Base-by-base conservation (phyloP, 1,140 invertebrate species). In the Drosophila mauritiana region DNA sequence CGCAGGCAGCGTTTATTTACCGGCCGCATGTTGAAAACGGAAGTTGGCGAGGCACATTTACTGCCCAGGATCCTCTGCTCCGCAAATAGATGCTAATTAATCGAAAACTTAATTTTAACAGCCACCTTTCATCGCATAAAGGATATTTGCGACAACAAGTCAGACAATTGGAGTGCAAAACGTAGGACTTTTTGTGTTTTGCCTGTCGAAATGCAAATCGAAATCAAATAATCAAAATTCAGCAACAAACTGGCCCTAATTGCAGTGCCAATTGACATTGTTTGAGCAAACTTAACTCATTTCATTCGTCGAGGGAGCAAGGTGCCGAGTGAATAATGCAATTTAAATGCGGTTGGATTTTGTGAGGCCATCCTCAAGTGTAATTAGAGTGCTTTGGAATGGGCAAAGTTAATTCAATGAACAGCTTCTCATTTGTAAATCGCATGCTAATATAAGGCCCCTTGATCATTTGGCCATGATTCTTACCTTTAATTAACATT, bases 281-380 rank as follows among this genome's bases (percentile, higher is more conserved):
- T 68, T 64, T 64, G 72, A 63, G 58, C 36, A 48, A 27, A 64
- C 3, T 15, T 31, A n/a, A 34, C 42, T 13, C 36, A 46, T 8
- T 39, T 31, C 42, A 59, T 15, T 43, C 59, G 54, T 8, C 25
- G n/a, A 27, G 62, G 74, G 40, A 59, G 27, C 43, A 52, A 46
- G 57, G 43, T 42, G 42, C 63, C 80, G 78, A 78, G 81, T 88
- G 65, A 86, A 86, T 88, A 82, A 82, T 86, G 74, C 74, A 72
- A 86, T 86, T 86, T 82, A 70, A 75, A 86, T 82, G 74, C 57
- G 82, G 83, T 82, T 78, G 86, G 78, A 81, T 86, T 81, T 78
- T 78, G 69, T 85, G 69, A 51, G 62, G 76, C 76, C 64, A 75
- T 37, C 73, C 81, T 84, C 82, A 63, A 74, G 78, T 78, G 82